These are phyloP conservation scores for Cerastis leucographa DNA, from an alignment of 2,888 invertebrate species.

Conservation along the genomic window DNA sequence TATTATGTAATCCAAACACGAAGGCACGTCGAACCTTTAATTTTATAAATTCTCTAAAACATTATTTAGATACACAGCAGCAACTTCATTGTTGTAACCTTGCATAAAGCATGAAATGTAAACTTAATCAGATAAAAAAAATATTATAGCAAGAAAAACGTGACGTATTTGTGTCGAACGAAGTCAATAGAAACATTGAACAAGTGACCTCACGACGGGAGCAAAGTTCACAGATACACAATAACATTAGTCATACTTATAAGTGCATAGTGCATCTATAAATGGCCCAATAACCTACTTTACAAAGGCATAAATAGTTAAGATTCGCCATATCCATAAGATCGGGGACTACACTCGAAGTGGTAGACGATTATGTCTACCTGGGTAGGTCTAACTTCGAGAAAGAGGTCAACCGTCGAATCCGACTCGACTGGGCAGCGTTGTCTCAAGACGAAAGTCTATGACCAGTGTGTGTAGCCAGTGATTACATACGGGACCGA, in stretches of 20 bases:
- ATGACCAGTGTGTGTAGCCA: no score
- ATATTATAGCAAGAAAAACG: slow-evolving; percentile 19
- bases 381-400: no score
- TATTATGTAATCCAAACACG: neutral
- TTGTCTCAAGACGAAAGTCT: no score
- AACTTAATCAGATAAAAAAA: neutral
- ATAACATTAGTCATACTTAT: slow-evolving; percentile 16
- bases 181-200: slow-evolving; percentile 13
- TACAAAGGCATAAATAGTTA: neutral
- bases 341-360: no score
- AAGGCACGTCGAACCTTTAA: neutral
- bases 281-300: neutral
- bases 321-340: neutral
- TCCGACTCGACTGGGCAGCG: no score
- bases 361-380: no score
- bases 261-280: neutral
- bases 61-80: neutral
- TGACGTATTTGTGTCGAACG: neutral
- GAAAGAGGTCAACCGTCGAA: no score
- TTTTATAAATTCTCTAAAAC: neutral
- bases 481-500: no score
- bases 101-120: neutral
- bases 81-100: slow-evolving; percentile 4
- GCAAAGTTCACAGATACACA: slow-evolving; percentile 38
- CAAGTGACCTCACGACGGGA: slow-evolving; percentile 2